Base-by-base conservation (phyloP, 2,113 vertebrate species). In the Pagrus major region DNA sequence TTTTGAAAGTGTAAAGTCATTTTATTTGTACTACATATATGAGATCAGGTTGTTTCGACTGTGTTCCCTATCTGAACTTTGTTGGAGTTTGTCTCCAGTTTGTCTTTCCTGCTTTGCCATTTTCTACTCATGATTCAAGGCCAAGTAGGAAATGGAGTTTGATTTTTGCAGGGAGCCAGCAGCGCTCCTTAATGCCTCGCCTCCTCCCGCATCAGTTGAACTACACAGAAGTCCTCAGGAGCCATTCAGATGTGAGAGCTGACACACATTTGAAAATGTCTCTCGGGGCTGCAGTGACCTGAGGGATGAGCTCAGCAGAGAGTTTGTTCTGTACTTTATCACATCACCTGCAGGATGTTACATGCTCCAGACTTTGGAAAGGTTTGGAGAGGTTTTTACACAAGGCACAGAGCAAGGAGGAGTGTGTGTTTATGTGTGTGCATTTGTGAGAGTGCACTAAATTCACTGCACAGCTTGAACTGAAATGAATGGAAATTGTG, bases 261-360 rank as follows among this genome's bases (percentile, higher is more conserved):
- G 72, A 60, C 70, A 83, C 31, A 79, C 66, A 55, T 78, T 82
- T 80, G 59, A 69, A 85, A 91, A 86, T 78, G 67, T 77, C 66
- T 89, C 86, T 90, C 78, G 10, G 83, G 86, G 87, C 84, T 71
- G 66, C 65, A 31, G 56, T 71, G 85, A 77, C 77, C 83, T 5
- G 64, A 77, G 70, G 80, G 66, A 42, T 0, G 6, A 74, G 61
- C 51, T 70, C 61, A 56, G 65, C 14, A 20, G 35, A 76, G 77
- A 71, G 69, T 60, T 56, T 77, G 39, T 66, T 47, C 35, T 52
- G 15, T 49, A 23, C 51, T 86, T 83, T 31, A 59, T 81, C 54
- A 68, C 35, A 81, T 67, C 76, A 51, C 71, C 47, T 60, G 44
- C 58, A 86, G 71, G 68, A 47, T 70, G 54, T 47, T 46, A 55